These are phyloP conservation scores for Diarsia rubi DNA, from an alignment of 2,888 invertebrate genomes.

Conservation along the genomic window DNA sequence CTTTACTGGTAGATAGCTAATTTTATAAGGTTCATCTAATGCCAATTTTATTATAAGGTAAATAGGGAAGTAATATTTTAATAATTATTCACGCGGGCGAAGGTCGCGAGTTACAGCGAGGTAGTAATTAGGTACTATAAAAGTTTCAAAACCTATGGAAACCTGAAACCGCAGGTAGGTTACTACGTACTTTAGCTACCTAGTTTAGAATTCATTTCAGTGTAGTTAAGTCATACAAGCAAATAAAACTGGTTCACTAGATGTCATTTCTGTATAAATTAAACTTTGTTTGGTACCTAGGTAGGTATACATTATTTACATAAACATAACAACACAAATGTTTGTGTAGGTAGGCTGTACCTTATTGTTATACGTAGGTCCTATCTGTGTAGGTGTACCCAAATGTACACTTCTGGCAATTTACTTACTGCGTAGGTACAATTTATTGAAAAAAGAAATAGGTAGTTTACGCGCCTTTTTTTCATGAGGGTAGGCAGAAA, in stretches of 20 bases:
- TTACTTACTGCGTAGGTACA: no score
- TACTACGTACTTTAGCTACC: background rate
- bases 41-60: no score
- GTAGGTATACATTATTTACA: conserved; percentile 3
- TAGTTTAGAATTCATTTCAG: conserved; percentile 1
- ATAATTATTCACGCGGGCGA: no score
- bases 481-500: background rate
- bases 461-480: background rate
- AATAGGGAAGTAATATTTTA: no score
- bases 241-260: background rate
- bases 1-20: no score
- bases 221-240: background rate
- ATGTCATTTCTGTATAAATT: background rate
- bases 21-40: no score
- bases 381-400: no score
- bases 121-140: no score
- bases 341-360: background rate
- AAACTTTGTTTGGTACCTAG: background rate
- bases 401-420: no score
- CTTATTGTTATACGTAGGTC: background rate
- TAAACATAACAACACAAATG: background rate
- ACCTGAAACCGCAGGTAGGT: background rate
- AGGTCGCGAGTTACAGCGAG: no score
- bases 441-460: no score
- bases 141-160: background rate